Percentiles rank a stretch among this genome's conserved stretches.
These are phyloP conservation scores for Camponotus vicinus DNA, from an alignment of 1,140 invertebrate species.

Conservation along the genomic window DNA sequence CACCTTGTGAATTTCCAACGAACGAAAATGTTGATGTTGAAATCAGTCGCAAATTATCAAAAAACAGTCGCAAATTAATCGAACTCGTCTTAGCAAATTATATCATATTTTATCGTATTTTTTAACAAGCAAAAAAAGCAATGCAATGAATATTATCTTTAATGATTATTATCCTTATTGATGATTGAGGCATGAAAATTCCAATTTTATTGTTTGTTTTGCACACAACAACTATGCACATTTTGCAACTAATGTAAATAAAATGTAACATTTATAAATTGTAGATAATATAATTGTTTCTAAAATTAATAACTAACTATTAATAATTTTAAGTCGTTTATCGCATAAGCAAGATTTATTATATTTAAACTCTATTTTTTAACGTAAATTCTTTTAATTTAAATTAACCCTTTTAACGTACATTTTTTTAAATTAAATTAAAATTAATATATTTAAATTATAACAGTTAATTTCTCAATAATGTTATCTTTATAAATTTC, in stretches of 20 bases:
- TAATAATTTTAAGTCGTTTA: neutral
- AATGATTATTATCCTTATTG: neutral
- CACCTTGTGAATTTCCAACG: conserved; percentile 61
- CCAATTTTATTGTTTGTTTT: neutral
- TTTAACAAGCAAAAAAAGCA: conserved; percentile 12
- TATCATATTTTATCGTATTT: conserved; percentile 19
- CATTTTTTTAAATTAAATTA: neutral
- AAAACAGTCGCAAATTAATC: conserved; percentile 34
- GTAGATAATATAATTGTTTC: neutral
- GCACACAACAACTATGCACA: neutral
- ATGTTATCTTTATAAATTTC: too few species aligned
- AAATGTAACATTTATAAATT: neutral
- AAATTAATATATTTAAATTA: conserved; percentile 1
- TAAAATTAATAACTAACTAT: neutral
- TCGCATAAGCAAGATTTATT: neutral
- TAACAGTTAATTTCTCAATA: too few species aligned
- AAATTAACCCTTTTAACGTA: neutral
- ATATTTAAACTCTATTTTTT: neutral
- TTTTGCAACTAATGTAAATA: neutral
- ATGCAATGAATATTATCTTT: conserved; percentile 19
- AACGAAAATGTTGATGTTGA: conserved; percentile 34
- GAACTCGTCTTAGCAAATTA: conserved; percentile 7
- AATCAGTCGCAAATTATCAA: neutral
- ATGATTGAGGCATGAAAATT: conserved; percentile 3
- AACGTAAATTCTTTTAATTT: neutral